Evolutionary conservation across 2,113 vertebrate species (phyloP), one percentile per base, ranked within the genome.

Genomic region (Xenopus borealis): DNA sequence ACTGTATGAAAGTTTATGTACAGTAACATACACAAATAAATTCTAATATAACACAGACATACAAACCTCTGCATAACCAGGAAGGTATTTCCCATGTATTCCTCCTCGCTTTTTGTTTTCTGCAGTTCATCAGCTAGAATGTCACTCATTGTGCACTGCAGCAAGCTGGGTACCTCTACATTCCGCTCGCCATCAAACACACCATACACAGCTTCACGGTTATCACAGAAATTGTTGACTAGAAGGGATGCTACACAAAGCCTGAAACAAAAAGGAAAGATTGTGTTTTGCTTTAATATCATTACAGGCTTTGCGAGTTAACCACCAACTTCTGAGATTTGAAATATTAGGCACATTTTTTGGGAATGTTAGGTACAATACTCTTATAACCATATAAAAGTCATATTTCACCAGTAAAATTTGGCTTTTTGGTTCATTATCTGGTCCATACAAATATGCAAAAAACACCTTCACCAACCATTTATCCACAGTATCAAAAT

Each of bases 101-200:
- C 97, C 78, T 98, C 96, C 58, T 96, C 94, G 0, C 91, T 96
- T 82, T 94, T 96, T 10, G 94, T 95, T 82, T 94, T 96, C 85
- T 98, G 97, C 7, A 98, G 83, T 78, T 99, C 97, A 70, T 99
- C 97, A 0, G 96, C 95, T 80, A 99, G 82, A 80, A 98, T 94
- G 72, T 99, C 97, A 0, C 95, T 95, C 97, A 99, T 98, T 0
- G 97, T 99, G 80, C 97, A 99, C 84, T 99, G 97, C 59, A 99
- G 85, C 61, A 99, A 91, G 72, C 93, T 98, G 0, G 97, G 96
- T 59, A 99, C 95, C 69, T 99, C 97, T 79, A 96, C 94, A 0
- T 99, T 98, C 46, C 94, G 91, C 83, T 99, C 97, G 0, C 97
- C 97, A 0, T 99, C 97, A 17, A 99, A 99, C 64, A 99, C 95